Percentiles rank a stretch among this genome's conserved stretches.
Conservation (phyloP, 2,888 invertebrate species). For the Eupithecia subumbrata region DNA sequence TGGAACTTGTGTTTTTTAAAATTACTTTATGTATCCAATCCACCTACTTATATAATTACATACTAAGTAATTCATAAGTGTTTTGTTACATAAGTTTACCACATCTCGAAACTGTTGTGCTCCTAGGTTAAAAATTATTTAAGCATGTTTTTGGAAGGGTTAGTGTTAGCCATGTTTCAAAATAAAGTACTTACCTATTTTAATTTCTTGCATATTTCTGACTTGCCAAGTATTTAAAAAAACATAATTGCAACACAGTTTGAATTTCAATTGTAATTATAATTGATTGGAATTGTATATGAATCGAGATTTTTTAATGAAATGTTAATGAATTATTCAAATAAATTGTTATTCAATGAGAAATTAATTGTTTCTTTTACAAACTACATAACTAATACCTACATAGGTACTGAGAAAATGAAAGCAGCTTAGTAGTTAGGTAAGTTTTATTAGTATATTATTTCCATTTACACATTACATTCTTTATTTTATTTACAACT, state of each 20-base stretch:
- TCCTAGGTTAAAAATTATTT: neutral
- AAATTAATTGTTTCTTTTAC: neutral
- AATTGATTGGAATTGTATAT: constrained; percentile 14
- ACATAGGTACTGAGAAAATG: neutral
- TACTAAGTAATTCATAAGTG: neutral
- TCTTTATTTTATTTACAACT: constrained; percentile 40
- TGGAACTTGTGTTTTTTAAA: neutral
- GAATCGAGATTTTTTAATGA: constrained; percentile 51
- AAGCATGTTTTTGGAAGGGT: neutral
- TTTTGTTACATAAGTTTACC: neutral
- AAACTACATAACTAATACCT: neutral
- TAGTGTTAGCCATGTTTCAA: neutral
- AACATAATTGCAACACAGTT: neutral
- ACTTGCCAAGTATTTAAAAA: neutral
- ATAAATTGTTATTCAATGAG: constrained; percentile 69
- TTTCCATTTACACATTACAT: constrained; percentile 47
- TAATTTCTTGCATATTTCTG: neutral
- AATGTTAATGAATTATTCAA: constrained; percentile 59
- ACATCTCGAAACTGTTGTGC: neutral
- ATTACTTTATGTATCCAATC: neutral
- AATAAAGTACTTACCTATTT: neutral
- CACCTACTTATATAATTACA: neutral
- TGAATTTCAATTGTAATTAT: neutral
- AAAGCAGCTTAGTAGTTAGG: constrained; percentile 25
- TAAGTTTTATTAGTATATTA: constrained; percentile 41